A percentile compares a stretch with the other conserved stretches of the same genome.
Evolutionary conservation across 1,140 invertebrate genomes (phyloP).

Genomic region (Drosophila auraria): DNA sequence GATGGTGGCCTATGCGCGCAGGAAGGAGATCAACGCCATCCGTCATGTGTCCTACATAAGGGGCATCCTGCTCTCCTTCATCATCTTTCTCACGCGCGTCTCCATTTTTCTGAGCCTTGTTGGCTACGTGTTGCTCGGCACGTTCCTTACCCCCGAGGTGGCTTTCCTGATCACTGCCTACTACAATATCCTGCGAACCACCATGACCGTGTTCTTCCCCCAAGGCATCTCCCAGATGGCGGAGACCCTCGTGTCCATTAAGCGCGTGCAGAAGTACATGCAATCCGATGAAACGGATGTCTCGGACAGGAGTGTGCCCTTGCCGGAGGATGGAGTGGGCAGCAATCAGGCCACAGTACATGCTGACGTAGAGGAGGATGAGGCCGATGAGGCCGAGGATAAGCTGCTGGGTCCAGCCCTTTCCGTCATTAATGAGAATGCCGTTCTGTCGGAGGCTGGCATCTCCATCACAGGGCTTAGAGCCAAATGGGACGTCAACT

Average conservation of each 20-base stretch:
- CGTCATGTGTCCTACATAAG: conserved; percentile 90
- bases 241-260: conserved; percentile 89
- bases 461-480: conserved; percentile 67
- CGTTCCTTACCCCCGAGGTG: conserved; percentile 87
- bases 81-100: conserved; percentile 91
- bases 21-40: conserved; percentile 87
- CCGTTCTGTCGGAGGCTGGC: conserved; percentile 75
- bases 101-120: conserved; percentile 92
- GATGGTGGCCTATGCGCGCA: conserved; percentile 87
- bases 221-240: conserved; percentile 88
- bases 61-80: conserved; percentile 90
- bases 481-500: conserved; percentile 77
- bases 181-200: conserved; percentile 90
- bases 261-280: conserved; percentile 89
- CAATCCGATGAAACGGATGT: conserved; percentile 88
- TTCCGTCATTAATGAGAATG: conserved; percentile 66
- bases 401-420: conserved; percentile 43
- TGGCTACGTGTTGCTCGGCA: conserved; percentile 90
- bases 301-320: conserved; percentile 60
- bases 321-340: conserved; percentile 37
- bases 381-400: conserved; percentile 47
- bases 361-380: conserved; percentile 46
- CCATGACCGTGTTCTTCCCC: conserved; percentile 92
- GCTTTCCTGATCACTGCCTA: conserved; percentile 91
- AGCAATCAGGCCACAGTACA: conserved; percentile 77